Evolutionary conservation across 2,797 vertebrate genomes (phyloP), one percentile per base, ranked within the genome.

Genomic region (Anas capensis): DNA sequence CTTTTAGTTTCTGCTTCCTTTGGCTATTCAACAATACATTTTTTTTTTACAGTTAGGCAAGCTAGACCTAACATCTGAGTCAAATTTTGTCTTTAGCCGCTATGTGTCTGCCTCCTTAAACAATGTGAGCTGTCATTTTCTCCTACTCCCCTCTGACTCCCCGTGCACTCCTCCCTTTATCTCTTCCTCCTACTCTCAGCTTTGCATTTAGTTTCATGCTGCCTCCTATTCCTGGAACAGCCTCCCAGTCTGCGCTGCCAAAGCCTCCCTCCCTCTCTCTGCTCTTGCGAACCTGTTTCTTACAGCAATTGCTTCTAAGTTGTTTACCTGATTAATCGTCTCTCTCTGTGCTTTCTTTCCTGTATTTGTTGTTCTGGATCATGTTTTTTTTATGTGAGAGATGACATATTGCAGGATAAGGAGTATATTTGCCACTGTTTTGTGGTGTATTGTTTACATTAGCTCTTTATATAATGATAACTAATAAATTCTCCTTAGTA

Each of bases 151-250:
- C 66, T 91, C 86, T 86, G 91, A 88, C 85, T 95, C 5, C 13
- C 36, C 82, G 60, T 70, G 73, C 73, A 57, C 77, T 92, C 89
- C 91, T 95, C 64, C 90, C 71, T 58, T 96, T 86, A 88, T 95
- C 83, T 96, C 79, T 85, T 84, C 93, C 86, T 96, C 92, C 96
- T 92, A 78, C 90, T 94, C 78, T 46, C 40, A 20, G 44, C 40
- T 87, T 92, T 81, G 57, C 86, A 36, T 93, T 93, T 94, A 46
- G 68, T 87, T 95, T 94, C 53, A 18, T 58, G 61, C 71, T 96
- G 77, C 71, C 81, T 97, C 71, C 51, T 92, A 85, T 94, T 95
- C 88, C 94, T 95, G 94, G 90, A 94, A 89, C 83, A 75, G 81
- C 93, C 83, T 96, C 56, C 92, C 48, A 71, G 53, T 16, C 76